Percentiles rank a stretch among this genome's conserved stretches.
phyloP scores from a whole-genome alignment of 2,888 invertebrate species.

The Dendrolimus pini region DNA sequence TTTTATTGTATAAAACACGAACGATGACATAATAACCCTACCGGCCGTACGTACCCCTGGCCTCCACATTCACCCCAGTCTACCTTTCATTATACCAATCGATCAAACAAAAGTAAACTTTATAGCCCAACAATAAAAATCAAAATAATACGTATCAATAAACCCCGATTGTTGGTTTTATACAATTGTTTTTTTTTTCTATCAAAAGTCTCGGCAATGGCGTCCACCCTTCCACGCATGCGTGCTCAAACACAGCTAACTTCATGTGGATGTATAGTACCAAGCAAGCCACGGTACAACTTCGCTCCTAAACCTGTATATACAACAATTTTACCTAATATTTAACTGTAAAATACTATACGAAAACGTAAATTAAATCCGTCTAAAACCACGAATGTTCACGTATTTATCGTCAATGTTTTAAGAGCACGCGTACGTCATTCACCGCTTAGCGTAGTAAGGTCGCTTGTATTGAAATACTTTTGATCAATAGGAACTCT shows the following conservation, averaged over 20 bases:
- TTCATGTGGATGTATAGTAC: constrained; percentile 41
- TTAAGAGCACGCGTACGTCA: constrained; percentile 13
- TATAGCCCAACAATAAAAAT: constrained; percentile 33
- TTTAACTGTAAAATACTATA: constrained; percentile 49
- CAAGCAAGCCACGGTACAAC: constrained; percentile 59
- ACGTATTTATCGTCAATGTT: constrained; percentile 12
- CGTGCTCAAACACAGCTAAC: constrained; percentile 39
- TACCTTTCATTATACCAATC: constrained; percentile 16
- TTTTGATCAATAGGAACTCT: constrained; percentile 66
- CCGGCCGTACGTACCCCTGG: constrained; percentile 24
- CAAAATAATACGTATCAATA: constrained; percentile 25
- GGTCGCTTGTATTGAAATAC: constrained; percentile 26
- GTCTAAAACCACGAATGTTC: constrained; percentile 31
- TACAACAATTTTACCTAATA: constrained; percentile 60
- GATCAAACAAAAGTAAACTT: constrained; percentile 34
- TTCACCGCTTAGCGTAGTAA: constrained; percentile 1
- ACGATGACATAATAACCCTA: constrained; percentile 53
- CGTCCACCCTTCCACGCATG: constrained; percentile 63
- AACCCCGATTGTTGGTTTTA: constrained; percentile 18
- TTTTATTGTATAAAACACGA: constrained; percentile 27
- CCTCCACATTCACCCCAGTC: constrained; percentile 8
- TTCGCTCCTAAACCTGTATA: constrained; percentile 64
- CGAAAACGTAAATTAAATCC: constrained; percentile 56
- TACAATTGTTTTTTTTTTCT: constrained; percentile 27
- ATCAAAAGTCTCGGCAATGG: constrained; percentile 44